Evolutionary conservation across 30 jellyfish, hydroid and myxozoan genomes (phyloP).

Genomic region (Hydractinia symbiolongicarpus): DNA sequence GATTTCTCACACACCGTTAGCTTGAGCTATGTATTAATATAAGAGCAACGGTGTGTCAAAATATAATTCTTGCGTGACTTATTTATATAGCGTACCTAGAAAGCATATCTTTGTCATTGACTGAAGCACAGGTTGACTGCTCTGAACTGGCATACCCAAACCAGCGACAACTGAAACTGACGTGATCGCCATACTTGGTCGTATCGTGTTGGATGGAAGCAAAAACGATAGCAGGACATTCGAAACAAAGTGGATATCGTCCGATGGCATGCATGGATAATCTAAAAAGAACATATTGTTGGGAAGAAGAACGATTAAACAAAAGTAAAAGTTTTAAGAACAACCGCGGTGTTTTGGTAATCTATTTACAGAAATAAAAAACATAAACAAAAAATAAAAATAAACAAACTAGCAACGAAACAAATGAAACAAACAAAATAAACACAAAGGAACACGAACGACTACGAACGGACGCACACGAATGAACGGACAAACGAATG

Average conservation of each 20-base stretch:
- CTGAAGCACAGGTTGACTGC: not conserved
- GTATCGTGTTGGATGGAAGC: not conserved
- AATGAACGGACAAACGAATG: not conserved
- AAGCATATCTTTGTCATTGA: constrained; percentile 7
- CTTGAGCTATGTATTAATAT: too few relatives aligned
- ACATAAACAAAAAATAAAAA: not conserved
- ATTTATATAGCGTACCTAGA: constrained; percentile 14
- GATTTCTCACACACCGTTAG: too few relatives aligned
- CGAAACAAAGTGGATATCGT: constrained; percentile 63
- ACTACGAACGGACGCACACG: not conserved
- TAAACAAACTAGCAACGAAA: not conserved
- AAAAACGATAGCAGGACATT: constrained; percentile 31
- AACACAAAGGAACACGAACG: not conserved
- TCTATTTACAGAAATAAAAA: not conserved
- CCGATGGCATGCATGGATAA: constrained; percentile 53
- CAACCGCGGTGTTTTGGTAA: not conserved
- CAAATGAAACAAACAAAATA: not conserved
- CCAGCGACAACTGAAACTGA: not conserved
- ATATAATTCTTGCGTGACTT: too few relatives aligned
- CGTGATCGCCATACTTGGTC: not conserved
- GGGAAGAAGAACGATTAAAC: not conserved
- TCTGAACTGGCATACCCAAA: not conserved
- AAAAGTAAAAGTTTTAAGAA: not conserved
- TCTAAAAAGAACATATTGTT: constrained; percentile 36
- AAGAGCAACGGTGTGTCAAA: too few relatives aligned